Base-by-base conservation (phyloP, 2,113 vertebrate genomes). In the Siniperca chuatsi region DNA sequence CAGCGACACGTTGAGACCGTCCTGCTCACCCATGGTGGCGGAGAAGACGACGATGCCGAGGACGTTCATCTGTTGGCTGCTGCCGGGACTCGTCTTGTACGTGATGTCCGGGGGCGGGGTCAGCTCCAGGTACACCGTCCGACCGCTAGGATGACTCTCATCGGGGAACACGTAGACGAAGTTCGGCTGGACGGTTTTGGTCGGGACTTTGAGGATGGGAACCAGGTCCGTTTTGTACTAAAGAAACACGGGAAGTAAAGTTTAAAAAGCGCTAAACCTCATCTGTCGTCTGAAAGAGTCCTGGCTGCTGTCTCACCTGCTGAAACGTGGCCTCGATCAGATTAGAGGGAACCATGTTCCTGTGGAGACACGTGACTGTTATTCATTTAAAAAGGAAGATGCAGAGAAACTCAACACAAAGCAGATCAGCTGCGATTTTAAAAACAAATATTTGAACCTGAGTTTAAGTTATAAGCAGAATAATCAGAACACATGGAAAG, bases 271-370 rank as follows among this genome's bases (percentile, higher is more conserved):
- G 29, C 25, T 6, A 2, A 35, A 11, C 10, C 42, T 8, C 11
- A 3, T 50, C n/a, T 21, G 15, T 16, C 2, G 0, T 12, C 20
- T 15, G 52, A 44, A 46, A 1, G 62, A 21, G 33, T 37, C 11
- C 18, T 0, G 74, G 35, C 40, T 6, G 25, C 5, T 1, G 37
- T 72, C 88, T 92, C 75, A 97, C 97, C 95, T 98, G 97, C 88
- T 98, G 97, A 83, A 98, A 98, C 0, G 97, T 97, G 70, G 97
- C 97, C 86, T 98, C 97, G 0, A 98, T 93, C 78, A 98, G 92
- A 65, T 98, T 98, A 7, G 97, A 97, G 66, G 97, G 97, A 84
- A 98, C 97, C 97, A 98, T 98, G 88, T 98, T 98, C 84, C 97
- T 98, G 92, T 40, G 87, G 83, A 55, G 54, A 62, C 58, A 8